phyloP scores from a whole-genome alignment of 92 coral and sea anemone species.

The Palythoa caribaeorum region DNA sequence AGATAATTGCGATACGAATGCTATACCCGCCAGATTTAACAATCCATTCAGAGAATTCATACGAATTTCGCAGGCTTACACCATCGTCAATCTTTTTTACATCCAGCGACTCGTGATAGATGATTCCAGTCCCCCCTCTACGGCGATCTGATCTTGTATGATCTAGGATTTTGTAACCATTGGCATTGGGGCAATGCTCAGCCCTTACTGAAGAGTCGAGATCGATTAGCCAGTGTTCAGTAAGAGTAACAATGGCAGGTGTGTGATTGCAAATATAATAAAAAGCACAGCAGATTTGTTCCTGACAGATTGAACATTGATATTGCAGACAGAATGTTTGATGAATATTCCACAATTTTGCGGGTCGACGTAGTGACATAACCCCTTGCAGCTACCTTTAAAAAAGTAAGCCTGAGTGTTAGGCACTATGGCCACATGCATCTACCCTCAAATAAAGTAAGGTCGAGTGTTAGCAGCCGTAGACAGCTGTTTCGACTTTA shows the following conservation, averaged over 20 bases:
- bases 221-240: conserved; percentile 1
- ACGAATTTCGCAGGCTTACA: conserved; percentile 23
- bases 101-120: conserved; percentile 51
- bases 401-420: too few relatives aligned
- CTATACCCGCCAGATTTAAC: conserved; percentile 11
- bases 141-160: conserved; percentile 42
- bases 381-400: too few relatives aligned
- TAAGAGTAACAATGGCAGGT: neutral
- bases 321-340: too few relatives aligned
- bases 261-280: neutral
- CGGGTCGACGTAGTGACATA: too few relatives aligned
- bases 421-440: too few relatives aligned
- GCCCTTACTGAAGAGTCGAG: conserved; percentile 4
- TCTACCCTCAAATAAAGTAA: too few relatives aligned
- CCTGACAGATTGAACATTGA: too few relatives aligned
- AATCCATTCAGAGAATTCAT: conserved; percentile 54
- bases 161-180: conserved; percentile 64
- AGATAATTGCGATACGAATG: conserved; percentile 25
- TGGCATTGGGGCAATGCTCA: conserved; percentile 45
- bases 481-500: too few relatives aligned
- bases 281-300: neutral
- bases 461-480: too few relatives aligned
- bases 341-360: too few relatives aligned
- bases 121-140: conserved; percentile 62
- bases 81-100: conserved; percentile 53